Base-by-base conservation (phyloP, 1,140 invertebrate species). In the Rhyzopertha dominica region DNA sequence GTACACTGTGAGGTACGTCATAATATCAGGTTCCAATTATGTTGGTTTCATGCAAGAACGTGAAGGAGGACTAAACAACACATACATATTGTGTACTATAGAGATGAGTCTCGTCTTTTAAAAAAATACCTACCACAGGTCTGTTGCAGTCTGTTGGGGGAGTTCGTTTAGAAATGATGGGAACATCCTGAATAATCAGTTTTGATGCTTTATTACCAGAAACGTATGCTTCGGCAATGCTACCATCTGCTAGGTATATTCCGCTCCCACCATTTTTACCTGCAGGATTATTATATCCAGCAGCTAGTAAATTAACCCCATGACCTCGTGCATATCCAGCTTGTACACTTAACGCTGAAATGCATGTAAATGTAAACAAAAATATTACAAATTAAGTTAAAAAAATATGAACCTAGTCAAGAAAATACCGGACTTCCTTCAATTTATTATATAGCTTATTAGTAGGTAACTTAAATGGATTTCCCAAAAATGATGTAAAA, bases 261-360 rank as follows among this genome's bases (percentile, higher is more conserved):
- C 69, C 71, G 25, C 68, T 66, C 5, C 70, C 69, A 3, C 63
- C 63, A 18, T 51, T 57, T 5, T 53, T 58, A 4, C 45, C 53
- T 0, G 24, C 41, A 0, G 75, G 71, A 44, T 72, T 68, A 56
- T 76, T 77, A 2, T 70, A 74, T 26, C 71, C 69, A 18, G 71
- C 62, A 0, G 73, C 70, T 9, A 80, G 47, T 2, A 80, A 48
- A 49, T 78, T 79, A 0, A 72, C 65, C 47, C 72, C 61, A 8
- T 72, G 72, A 1, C 58, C 62, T 40, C 54, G 70, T 1, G 75
- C 67, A 70, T 74, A 79, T 10, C 72, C 70, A 39, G 70, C 56
- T 49, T 73, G 69, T 23, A 73, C 61, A 31, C 74, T 69, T 1
- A 72, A 34, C 2, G 68, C 71, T 67, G 50, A 63, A 70, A 37